Conservation (phyloP, 92 coral and sea anemone species). For the Zoanthus sansibaricus region DNA sequence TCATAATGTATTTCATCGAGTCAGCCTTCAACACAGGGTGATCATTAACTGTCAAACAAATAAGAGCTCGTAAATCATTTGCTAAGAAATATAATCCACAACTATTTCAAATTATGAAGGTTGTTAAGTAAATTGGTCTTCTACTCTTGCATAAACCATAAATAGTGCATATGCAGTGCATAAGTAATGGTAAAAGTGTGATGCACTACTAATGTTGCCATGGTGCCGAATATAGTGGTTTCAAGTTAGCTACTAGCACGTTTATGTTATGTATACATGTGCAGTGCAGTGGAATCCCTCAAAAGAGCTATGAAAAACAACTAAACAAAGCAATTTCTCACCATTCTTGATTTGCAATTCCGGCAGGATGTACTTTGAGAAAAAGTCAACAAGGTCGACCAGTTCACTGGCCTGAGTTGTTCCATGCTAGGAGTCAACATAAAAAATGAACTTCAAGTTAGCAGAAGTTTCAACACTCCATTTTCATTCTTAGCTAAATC, state of each 20-base stretch:
- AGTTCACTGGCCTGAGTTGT: slow-evolving; percentile 98
- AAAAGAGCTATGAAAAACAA: background rate
- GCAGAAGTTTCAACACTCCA: background rate
- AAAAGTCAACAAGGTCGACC: slow-evolving; percentile 88
- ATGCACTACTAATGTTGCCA: no score
- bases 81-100: background rate
- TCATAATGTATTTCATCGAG: slow-evolving; percentile 88
- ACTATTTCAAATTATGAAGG: background rate
- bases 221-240: no score
- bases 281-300: no score
- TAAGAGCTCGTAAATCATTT: background rate
- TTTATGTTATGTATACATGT: no score
- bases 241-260: no score
- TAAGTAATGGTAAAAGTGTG: no score
- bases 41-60: slow-evolving; percentile 70
- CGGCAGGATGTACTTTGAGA: slow-evolving; percentile 82
- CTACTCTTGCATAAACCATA: no score
- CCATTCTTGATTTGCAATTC: slow-evolving; percentile 85
- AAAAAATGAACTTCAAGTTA: background rate
- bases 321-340: slow-evolving; percentile 34
- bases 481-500: no score
- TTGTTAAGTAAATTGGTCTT: no score
- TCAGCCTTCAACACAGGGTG: slow-evolving; percentile 98
- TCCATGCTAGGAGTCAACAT: slow-evolving; percentile 76
- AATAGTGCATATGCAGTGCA: no score